Evolutionary conservation across 2,797 vertebrate species (phyloP), one percentile per base, ranked within the genome.

Genomic region (Bovichtus diacanthus): DNA sequence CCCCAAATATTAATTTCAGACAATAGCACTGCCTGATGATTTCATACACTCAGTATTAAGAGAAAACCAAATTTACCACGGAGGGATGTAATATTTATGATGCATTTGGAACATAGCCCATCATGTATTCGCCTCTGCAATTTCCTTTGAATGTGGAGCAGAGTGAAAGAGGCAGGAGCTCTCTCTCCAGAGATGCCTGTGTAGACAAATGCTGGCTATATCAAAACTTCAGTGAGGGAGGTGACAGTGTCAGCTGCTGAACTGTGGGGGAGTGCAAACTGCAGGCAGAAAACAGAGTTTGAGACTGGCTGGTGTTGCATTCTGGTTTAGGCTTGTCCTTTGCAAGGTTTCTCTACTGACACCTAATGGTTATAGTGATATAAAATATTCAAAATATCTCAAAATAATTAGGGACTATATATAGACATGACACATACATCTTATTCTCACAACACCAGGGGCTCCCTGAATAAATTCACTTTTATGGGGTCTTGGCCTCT

Each of bases 171-270:
- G 71, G 86, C 83, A 70, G 81, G 74, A 76, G 79, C 70, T 44
- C 67, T 73, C 56, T 88, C 88, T 85, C 80, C 74, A 65, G 90
- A 90, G 89, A 92, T 67, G 77, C 83, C 77, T 81, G 76, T 82
- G 78, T 79, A 85, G 90, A 93, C 87, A 87, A 88, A 90, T 76
- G 72, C 74, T 73, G 77, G 71, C 55, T 71, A 66, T 70, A 88
- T 91, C 86, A 88, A 81, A 90, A 92, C 90, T 92, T 90, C 74
- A 83, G 82, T 81, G 74, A 91, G 82, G 73, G 89, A 91, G 90
- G 90, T 89, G 90, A 91, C 87, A 86, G 38, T 82, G 84, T 87
- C 75, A 80, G 85, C 81, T 76, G 72, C 78, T 84, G 83, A 83
- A 85, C 73, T 90, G 88, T 88, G 81, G 84, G 75, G 80, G 82